These are phyloP conservation scores for Pseudanteris insignis DNA, from an alignment of 2,888 invertebrate species.

Conservation along the genomic window DNA sequence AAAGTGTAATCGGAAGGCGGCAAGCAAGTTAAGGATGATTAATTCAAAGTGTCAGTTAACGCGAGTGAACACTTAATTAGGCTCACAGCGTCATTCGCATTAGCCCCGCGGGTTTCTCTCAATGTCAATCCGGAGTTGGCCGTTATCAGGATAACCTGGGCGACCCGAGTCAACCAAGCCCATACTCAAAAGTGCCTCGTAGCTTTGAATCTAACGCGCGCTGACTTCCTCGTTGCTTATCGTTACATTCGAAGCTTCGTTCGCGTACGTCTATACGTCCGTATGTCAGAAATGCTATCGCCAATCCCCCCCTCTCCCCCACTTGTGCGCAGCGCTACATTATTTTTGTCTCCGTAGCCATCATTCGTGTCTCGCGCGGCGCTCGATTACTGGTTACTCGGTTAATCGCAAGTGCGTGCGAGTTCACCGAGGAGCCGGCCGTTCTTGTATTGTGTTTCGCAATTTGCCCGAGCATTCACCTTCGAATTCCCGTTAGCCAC, in stretches of 20 bases:
- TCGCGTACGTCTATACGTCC: too few relatives aligned
- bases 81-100: conserved; percentile 14
- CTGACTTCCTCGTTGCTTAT: conserved; percentile 30
- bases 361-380: conserved; percentile 50
- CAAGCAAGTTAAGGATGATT: background rate
- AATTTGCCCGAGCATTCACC: conserved; percentile 66
- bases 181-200: conserved; percentile 16
- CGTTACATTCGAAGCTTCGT: too few relatives aligned
- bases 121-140: conserved; percentile 22
- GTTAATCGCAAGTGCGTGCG: conserved; percentile 51
- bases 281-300: too few relatives aligned
- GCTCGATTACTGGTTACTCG: conserved; percentile 55
- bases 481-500: conserved; percentile 64
- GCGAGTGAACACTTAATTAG: conserved; percentile 28
- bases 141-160: conserved; percentile 39
- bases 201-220: conserved; percentile 25
- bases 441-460: conserved; percentile 59
- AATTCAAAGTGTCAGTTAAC: conserved; percentile 26
- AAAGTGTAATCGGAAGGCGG: too few relatives aligned
- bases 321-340: conserved; percentile 10
- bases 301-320: too few relatives aligned
- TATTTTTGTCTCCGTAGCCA: conserved; percentile 27
- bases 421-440: conserved; percentile 28
- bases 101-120: conserved; percentile 27
- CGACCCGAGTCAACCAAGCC: conserved; percentile 6